A percentile compares a stretch with the other conserved stretches of the same genome.
Evolutionary conservation across 2,113 vertebrate species (phyloP).

Genomic region (Onychorhynchus coronatus): DNA sequence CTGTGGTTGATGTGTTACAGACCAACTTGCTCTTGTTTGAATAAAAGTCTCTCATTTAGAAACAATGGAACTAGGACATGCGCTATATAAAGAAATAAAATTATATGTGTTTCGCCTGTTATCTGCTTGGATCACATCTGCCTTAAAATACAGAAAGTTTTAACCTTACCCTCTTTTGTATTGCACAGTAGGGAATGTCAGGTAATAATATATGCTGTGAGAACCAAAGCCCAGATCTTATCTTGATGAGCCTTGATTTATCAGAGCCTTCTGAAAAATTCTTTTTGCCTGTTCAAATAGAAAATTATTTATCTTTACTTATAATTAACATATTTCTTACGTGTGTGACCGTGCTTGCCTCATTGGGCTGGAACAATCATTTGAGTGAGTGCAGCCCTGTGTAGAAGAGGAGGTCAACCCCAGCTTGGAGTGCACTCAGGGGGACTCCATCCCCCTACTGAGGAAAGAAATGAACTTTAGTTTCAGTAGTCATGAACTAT

Average conservation of each 20-base stretch:
- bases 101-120: neutral
- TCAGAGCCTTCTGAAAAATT: neutral
- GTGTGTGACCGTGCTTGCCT: neutral
- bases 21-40: neutral
- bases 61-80: neutral
- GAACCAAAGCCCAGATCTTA: neutral
- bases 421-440: fast-evolving
- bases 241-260: neutral
- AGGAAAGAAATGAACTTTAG: neutral
- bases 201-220: neutral
- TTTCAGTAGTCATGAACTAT: neutral
- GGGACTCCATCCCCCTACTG: fast-evolving
- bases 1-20: neutral
- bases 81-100: neutral
- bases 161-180: neutral
- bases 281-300: neutral
- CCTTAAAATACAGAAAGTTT: neutral
- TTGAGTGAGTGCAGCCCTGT: neutral
- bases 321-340: neutral
- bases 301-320: neutral
- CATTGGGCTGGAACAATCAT: neutral
- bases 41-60: neutral
- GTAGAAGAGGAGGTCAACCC: neutral
- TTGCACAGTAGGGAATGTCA: neutral
- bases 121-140: neutral